Percentiles rank a stretch among this genome's conserved stretches.
phyloP scores from a whole-genome alignment of 1,140 invertebrate species.

The Macrotrachela quadricornifera region DNA sequence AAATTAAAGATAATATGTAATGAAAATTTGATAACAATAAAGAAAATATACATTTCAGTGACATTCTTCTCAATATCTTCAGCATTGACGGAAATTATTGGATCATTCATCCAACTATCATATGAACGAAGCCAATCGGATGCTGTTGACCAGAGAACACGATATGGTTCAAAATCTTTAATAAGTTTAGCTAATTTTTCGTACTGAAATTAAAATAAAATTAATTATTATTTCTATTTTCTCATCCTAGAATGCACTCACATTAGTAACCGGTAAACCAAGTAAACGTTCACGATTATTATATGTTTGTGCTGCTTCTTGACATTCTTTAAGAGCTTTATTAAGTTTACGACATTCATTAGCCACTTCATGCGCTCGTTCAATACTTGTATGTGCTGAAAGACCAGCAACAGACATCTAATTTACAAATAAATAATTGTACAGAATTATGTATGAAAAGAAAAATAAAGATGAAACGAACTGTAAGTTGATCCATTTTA shows the following conservation, averaged over 20 bases:
- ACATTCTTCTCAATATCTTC: conserved; percentile 42
- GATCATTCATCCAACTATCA: conserved; percentile 52
- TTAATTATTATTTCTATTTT: not conserved
- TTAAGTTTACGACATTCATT: conserved; percentile 43
- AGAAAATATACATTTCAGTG: conserved; percentile 41
- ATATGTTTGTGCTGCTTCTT: conserved; percentile 41
- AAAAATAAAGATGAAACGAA: no score
- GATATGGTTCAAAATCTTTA: conserved; percentile 55
- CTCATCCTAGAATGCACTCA: conserved; percentile 11
- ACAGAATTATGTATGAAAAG: not conserved
- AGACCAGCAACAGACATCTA: conserved; percentile 32
- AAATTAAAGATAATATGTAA: no score
- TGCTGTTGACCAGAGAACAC: conserved; percentile 50
- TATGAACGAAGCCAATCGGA: conserved; percentile 48
- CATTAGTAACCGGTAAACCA: conserved; percentile 40
- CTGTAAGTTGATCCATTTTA: conserved; percentile 34
- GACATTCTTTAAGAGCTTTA: conserved; percentile 42
- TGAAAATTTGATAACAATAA: no score
- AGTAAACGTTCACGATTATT: conserved; percentile 52
- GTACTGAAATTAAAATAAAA: conserved; percentile 28
- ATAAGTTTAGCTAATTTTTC: conserved; percentile 43
- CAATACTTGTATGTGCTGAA: conserved; percentile 27
- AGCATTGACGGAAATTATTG: conserved; percentile 44
- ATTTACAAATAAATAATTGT: conserved; percentile 5
- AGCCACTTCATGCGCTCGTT: conserved; percentile 46